Evolutionary conservation across 1,140 invertebrate species (phyloP), one percentile per base, ranked within the genome.

Genomic region (Stegodyphus dumicola): DNA sequence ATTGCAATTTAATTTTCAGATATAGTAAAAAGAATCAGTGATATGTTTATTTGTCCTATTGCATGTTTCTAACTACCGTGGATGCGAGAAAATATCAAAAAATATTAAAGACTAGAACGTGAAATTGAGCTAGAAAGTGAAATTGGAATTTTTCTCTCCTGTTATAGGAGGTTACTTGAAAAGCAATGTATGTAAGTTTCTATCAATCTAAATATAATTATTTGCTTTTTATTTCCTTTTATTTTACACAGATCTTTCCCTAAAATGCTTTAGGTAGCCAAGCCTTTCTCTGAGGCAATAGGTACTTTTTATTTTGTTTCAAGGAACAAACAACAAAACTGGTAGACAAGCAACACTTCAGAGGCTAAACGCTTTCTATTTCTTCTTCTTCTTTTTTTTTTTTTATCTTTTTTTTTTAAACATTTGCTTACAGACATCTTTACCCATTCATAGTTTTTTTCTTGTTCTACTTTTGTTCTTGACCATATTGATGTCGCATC

Each of bases 391-490:
- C 13, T 15, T 10, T 15, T 73, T 75, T 15, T 9, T 51, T 11
- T 33, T 10, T 15, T 73, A 67, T 15, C 4, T 51, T 11, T 33
- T 10, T 51, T 15, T 71, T 6, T 52, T 60, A 73, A 48, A 33
- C 33, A 33, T n/a, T 53, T n/a, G 60, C 80, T 75, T 67, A 67
- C 15, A 71, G 80, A 54, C 64, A 83, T 54, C 18, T 83, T 75
- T 48, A 64, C n/a, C 9, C 75, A 71, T 75, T 83, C 80, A 56
- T 83, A 33, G 33, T 1, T 33, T 33, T 56, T 83, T 83, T 75
- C 75, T 83, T 83, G 80, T 75, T 83, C 80, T 67, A 83, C 48
- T 83, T 83, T 67, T 74, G 48, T 18, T 66, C 13, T 75, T 66
- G 75, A 75, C 66, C 60, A 51, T 80, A 80, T 80, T 65, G 78